Conservation (phyloP, 2,797 vertebrate genomes). For the Crenichthys baileyi region DNA sequence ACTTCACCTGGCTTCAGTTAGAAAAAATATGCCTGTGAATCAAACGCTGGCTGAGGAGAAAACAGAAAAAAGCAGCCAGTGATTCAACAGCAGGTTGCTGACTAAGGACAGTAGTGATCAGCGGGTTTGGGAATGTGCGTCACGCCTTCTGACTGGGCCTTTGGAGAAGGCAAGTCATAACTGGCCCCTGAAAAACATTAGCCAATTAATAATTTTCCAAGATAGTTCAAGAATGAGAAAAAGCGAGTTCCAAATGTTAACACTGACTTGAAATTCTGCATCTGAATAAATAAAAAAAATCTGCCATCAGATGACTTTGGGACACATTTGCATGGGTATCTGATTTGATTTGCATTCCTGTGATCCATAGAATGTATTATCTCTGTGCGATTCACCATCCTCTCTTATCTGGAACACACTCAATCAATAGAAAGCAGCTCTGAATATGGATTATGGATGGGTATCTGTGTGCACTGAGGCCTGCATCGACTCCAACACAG, state of each 20-base stretch:
- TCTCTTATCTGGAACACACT: slow-evolving; percentile 75
- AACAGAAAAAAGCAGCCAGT: slow-evolving; percentile 8
- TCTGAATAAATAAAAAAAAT: slow-evolving; percentile 64
- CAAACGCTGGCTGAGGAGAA: background rate
- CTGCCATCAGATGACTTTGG: slow-evolving; percentile 73
- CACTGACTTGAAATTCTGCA: slow-evolving; percentile 53
- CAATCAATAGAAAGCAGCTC: slow-evolving; percentile 77
- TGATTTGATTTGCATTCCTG: slow-evolving; percentile 79
- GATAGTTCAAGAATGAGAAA: slow-evolving; percentile 37
- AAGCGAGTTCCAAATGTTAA: slow-evolving; percentile 63
- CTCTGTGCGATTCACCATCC: slow-evolving; percentile 73
- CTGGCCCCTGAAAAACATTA: slow-evolving; percentile 59
- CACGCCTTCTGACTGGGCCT: slow-evolving; percentile 58
- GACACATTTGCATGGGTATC: slow-evolving; percentile 76
- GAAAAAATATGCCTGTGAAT: background rate
- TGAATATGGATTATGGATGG: slow-evolving; percentile 79
- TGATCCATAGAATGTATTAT: slow-evolving; percentile 79
- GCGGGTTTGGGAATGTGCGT: slow-evolving; percentile 40
- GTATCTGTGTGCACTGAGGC: slow-evolving; percentile 61
- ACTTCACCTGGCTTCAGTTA: background rate
- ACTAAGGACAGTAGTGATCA: slow-evolving; percentile 40
- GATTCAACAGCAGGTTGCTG: slow-evolving; percentile 41
- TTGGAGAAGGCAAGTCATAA: slow-evolving; percentile 58
- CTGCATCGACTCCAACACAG: slow-evolving; percentile 45
- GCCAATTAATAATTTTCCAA: slow-evolving; percentile 61